A percentile compares a stretch with the other conserved stretches of the same genome.
These are phyloP conservation scores for Xenops minutus DNA, from an alignment of 2,797 vertebrate species.

Conservation along the genomic window DNA sequence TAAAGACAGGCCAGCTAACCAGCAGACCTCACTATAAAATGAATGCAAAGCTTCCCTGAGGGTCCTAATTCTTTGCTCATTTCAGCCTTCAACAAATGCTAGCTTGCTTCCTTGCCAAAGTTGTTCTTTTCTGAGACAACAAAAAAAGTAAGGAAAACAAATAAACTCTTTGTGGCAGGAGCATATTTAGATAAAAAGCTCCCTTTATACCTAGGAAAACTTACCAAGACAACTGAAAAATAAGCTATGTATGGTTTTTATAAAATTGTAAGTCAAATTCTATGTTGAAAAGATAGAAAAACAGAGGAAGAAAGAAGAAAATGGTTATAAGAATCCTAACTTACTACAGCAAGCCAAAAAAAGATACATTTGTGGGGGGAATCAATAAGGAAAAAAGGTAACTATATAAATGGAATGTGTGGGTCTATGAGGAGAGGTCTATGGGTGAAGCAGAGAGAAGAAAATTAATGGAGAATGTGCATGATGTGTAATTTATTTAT, in stretches of 20 bases:
- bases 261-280: neutral
- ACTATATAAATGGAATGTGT: neutral
- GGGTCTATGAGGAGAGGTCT: neutral
- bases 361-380: neutral
- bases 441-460: neutral
- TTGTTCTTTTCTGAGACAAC: neutral
- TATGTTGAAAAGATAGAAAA: neutral
- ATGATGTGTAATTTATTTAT: neutral
- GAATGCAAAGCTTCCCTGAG: slow-evolving; percentile 4
- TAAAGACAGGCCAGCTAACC: neutral
- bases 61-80: slow-evolving; percentile 1
- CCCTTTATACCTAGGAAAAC: neutral
- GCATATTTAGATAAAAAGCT: neutral
- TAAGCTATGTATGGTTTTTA: neutral
- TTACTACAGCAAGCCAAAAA: neutral
- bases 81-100: neutral
- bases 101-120: neutral
- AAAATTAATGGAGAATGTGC: neutral
- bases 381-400: neutral
- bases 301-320: neutral
- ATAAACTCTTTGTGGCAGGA: neutral
- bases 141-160: neutral
- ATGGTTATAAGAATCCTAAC: neutral
- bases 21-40: neutral
- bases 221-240: neutral